Evolutionary conservation across 2,797 vertebrate genomes (phyloP).

Genomic region (Sciurus vulgaris): DNA sequence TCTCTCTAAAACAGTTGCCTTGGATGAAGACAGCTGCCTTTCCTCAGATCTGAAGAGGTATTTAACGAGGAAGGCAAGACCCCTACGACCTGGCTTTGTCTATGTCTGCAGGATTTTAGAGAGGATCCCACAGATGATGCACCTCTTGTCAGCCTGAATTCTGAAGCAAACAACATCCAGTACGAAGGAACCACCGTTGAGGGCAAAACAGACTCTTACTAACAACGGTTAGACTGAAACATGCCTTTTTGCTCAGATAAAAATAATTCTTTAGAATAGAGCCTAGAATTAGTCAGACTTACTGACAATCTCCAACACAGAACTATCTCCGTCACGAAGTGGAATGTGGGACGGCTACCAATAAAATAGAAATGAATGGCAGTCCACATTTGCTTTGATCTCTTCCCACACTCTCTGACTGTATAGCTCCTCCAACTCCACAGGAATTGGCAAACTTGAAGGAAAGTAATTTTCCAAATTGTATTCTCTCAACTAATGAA

Average conservation of each 20-base stretch:
- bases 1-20: background rate
- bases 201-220: background rate
- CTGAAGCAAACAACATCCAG: background rate
- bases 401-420: background rate
- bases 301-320: background rate
- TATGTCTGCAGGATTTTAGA: background rate
- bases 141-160: background rate
- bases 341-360: background rate
- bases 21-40: background rate
- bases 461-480: background rate
- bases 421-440: background rate
- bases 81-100: background rate
- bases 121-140: background rate
- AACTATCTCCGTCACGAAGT: background rate
- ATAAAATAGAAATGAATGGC: background rate
- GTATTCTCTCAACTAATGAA: background rate
- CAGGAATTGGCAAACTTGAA: background rate
- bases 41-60: background rate
- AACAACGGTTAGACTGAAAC: background rate
- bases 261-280: background rate
- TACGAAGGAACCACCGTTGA: background rate
- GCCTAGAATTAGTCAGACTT: background rate
- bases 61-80: background rate
- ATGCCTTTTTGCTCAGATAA: background rate
- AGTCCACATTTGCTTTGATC: background rate